Percentiles rank a stretch among this genome's conserved stretches.
Evolutionary conservation across 2,888 invertebrate genomes (phyloP).

Genomic region (Onchidella celtica): DNA sequence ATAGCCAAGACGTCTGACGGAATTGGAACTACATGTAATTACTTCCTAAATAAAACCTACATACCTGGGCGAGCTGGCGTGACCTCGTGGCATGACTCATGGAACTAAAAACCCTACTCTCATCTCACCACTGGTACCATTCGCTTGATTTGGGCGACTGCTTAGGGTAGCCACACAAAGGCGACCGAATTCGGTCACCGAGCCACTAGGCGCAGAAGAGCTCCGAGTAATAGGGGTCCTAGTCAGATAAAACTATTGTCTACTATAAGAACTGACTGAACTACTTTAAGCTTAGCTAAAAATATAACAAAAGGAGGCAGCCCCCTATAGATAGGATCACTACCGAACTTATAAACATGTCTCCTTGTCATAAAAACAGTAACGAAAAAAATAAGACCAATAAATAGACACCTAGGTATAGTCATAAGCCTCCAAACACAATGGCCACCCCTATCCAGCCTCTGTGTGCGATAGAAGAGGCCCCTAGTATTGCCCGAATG

Average conservation of each 20-base stretch:
- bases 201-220: constrained; percentile 39
- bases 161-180: too few relatives aligned
- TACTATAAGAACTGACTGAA: background rate
- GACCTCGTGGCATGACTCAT: too few relatives aligned
- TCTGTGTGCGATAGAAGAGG: constrained; percentile 60
- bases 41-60: too few relatives aligned
- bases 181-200: too few relatives aligned
- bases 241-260: background rate
- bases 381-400: background rate
- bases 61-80: too few relatives aligned
- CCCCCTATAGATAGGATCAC: background rate
- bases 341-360: background rate
- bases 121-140: too few relatives aligned
- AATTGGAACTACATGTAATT: too few relatives aligned
- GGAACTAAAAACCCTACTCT: background rate
- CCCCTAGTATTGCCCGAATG: constrained; percentile 55
- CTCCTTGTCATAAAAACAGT: background rate
- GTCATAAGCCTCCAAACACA: background rate
- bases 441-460: constrained; percentile 54
- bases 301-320: constrained; percentile 47
- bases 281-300: constrained; percentile 21
- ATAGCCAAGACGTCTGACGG: too few relatives aligned
- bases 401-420: constrained; percentile 17
- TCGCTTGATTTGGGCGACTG: constrained; percentile 42
- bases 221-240: background rate